Evolutionary conservation across 2,113 vertebrate species (phyloP), one percentile per base, ranked within the genome.

Genomic region (Galemys pyrenaicus): DNA sequence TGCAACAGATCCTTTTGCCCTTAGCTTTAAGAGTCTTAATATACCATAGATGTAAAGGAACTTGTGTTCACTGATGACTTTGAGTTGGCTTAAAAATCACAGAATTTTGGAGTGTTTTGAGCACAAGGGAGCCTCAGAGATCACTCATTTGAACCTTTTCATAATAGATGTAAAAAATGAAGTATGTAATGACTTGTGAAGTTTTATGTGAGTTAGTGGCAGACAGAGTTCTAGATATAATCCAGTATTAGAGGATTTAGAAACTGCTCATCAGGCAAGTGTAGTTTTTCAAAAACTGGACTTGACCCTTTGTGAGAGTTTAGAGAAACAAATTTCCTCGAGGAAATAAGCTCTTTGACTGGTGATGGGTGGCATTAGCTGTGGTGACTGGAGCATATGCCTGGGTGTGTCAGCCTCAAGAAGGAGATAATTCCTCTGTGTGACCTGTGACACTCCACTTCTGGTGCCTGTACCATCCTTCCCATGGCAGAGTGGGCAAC

Each of bases 401-500:
- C 65, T 71, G 70, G 51, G 83, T 84, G 81, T 51, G n/a, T 64
- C 35, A 8, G 73, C 54, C 58, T 51, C 60, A 75, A 26, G 82
- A 85, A 92, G 35, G 70, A 54, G 39, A 24, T 89, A 44, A 87
- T 92, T 88, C 82, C 68, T 6, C 93, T 89, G 74, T 96, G 85
- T 85, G 92, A 92, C 94, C 91, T 85, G 80, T 94, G 94, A 93
- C 82, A 94, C 92, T 46, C 41, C 39, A 26, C 19, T 44, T 89
- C 84, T 95, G 87, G 90, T 71, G 87, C 73, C 80, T 64, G 16
- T 44, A 37, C 49, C 46, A 19, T 93, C 87, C 64, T 96, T 92
- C 73, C 91, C 60, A 9, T 60, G 24, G 94, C 87, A 82, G 80
- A 96, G 62, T 78, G 75, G 87, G 92, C 89, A 95, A 90, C 97